Percentiles rank a stretch among this genome's conserved stretches.
These are phyloP conservation scores for Trogon surrucura DNA, from an alignment of 2,113 vertebrate genomes.

Conservation along the genomic window DNA sequence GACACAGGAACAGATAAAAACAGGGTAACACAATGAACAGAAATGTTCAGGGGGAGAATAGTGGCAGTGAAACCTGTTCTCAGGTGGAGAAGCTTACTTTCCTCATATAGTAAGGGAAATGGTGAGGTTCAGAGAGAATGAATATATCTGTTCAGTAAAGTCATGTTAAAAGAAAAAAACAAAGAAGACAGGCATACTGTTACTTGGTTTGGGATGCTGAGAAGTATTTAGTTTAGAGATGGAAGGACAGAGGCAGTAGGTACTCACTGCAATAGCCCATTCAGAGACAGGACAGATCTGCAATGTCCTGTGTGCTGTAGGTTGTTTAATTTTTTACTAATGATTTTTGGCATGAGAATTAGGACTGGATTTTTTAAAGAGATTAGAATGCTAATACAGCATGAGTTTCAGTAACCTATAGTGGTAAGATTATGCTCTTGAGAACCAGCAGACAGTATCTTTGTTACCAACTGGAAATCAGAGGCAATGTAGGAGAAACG, in stretches of 20 bases:
- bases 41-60: neutral
- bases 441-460: neutral
- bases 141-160: neutral
- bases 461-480: neutral
- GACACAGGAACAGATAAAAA: neutral
- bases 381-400: neutral
- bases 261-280: neutral
- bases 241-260: neutral
- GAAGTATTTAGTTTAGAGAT: neutral
- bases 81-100: neutral
- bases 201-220: neutral
- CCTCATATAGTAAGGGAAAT: neutral
- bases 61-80: neutral
- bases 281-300: neutral
- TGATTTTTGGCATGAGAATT: neutral
- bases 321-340: neutral
- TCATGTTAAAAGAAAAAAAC: neutral
- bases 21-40: fast-evolving
- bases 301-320: neutral
- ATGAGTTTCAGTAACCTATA: neutral
- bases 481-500: neutral
- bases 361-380: neutral
- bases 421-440: neutral
- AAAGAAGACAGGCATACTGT: neutral
- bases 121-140: neutral